Evolutionary conservation across 2,113 vertebrate species (phyloP).

Genomic region (Protobothrops mucrosquamatus): DNA sequence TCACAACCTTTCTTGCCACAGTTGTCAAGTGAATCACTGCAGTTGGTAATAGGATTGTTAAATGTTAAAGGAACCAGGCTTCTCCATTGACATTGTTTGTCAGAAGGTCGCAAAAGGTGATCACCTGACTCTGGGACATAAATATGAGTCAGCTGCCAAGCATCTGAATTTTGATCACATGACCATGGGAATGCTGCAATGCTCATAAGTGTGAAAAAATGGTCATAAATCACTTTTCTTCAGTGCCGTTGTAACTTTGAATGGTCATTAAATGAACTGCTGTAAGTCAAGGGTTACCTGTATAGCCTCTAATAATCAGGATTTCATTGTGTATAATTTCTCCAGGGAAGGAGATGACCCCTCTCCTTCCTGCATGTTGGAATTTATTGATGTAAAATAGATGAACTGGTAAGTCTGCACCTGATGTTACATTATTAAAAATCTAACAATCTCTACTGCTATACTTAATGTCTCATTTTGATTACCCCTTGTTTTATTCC

Average conservation of each 20-base stretch:
- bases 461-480: not conserved
- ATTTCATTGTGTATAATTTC: not conserved
- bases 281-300: not conserved
- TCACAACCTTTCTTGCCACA: not conserved
- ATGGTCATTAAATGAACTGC: not conserved
- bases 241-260: not conserved
- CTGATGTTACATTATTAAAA: not conserved
- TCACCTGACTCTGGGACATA: not conserved
- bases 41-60: not conserved
- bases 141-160: too few species aligned
- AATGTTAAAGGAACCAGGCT: not conserved
- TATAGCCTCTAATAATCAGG: not conserved
- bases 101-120: not conserved
- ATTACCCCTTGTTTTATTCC: conserved; percentile 30
- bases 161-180: too few species aligned
- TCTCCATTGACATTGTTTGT: not conserved
- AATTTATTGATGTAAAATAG: not conserved
- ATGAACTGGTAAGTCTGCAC: not conserved
- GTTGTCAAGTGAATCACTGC: not conserved
- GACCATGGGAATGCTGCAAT: too few species aligned
- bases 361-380: not conserved
- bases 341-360: not conserved
- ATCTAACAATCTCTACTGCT: not conserved
- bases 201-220: too few species aligned
- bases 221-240: not conserved